phyloP scores from a whole-genome alignment of 1,140 invertebrate genomes.

The Danaus plexippus region DNA sequence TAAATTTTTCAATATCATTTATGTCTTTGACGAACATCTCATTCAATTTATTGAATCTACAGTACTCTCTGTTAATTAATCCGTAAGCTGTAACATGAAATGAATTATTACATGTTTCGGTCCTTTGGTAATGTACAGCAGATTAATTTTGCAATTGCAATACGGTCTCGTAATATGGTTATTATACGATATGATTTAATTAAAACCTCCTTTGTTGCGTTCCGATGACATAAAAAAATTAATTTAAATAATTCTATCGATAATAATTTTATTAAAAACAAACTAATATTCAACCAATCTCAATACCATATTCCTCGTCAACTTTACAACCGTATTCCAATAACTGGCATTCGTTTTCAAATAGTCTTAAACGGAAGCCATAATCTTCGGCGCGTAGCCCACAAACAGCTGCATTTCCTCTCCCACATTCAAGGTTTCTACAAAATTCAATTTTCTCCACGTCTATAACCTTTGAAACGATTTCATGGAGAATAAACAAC shows the following conservation, averaged over 20 bases:
- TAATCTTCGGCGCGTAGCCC: conserved; percentile 31
- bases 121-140: too few species aligned
- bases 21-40: conserved; percentile 8
- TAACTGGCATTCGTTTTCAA: conserved; percentile 45
- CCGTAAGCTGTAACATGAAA: conserved; percentile 41
- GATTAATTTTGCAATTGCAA: too few species aligned
- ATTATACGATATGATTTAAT: too few species aligned
- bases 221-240: too few species aligned
- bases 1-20: conserved; percentile 5
- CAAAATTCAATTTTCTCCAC: conserved; percentile 33
- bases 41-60: conserved; percentile 22
- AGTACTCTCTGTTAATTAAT: conserved; percentile 42
- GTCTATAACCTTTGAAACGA: conserved; percentile 3
- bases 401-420: conserved; percentile 25
- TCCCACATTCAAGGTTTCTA: conserved; percentile 25
- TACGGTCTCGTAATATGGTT: too few species aligned
- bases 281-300: too few species aligned
- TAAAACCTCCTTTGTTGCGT: too few species aligned
- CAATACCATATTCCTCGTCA: conserved; percentile 27
- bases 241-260: too few species aligned
- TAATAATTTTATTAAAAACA: not conserved
- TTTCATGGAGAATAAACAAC: not conserved
- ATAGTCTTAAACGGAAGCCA: conserved; percentile 31
- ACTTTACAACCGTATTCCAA: conserved; percentile 43
- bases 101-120: not conserved